Evolutionary conservation across 2,797 vertebrate genomes (phyloP), one percentile per base, ranked within the genome.

Genomic region (Chaenodraco wilsoni): DNA sequence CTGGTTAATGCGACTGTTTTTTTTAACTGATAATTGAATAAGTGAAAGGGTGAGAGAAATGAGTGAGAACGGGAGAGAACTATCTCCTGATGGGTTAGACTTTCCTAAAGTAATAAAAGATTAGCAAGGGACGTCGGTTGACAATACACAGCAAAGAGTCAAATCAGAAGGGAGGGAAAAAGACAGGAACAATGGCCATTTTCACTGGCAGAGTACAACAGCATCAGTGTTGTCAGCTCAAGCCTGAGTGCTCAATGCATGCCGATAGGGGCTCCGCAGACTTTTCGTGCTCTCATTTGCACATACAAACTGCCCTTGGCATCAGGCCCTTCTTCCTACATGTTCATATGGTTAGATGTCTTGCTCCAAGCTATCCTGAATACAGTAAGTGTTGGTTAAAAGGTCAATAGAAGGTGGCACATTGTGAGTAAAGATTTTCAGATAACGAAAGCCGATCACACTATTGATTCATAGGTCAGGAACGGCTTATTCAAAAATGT

Each of bases 381-480:
- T 23, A 61, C 31, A 50, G n/a, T 43, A 3, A 59, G 23, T 27
- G 40, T 1, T 41, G 7, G 3, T 51, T 40, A 41, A 60, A 62
- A 87, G 45, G 48, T 73, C 60, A 74, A 10, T 9, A 56, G 56
- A 60, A 46, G 17, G 55, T 54, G 46, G 21, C 37, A 64, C 17
- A 54, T 19, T 15, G 15, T 13, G 41, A 46, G 65, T 15, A 23
- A 62, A 78, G 40, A 45, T 40, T 21, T 63, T 67, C 65, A 48
- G 19, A 76, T 59, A 70, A 62, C 19, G 41, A 73, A 66, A 71
- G 66, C 48, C 9, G 72, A 65, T 63, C 56, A 58, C 46, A 50
- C 56, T 64, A 61, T 59, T 76, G 74, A 87, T 41, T 86, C 75
- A 81, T 65, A 76, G 72, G 72, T 72, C 63, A 74, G 45, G 31